Evolutionary conservation across 2,113 vertebrate genomes (phyloP).

Genomic region (Sinocyclocheilus rhinocerous): DNA sequence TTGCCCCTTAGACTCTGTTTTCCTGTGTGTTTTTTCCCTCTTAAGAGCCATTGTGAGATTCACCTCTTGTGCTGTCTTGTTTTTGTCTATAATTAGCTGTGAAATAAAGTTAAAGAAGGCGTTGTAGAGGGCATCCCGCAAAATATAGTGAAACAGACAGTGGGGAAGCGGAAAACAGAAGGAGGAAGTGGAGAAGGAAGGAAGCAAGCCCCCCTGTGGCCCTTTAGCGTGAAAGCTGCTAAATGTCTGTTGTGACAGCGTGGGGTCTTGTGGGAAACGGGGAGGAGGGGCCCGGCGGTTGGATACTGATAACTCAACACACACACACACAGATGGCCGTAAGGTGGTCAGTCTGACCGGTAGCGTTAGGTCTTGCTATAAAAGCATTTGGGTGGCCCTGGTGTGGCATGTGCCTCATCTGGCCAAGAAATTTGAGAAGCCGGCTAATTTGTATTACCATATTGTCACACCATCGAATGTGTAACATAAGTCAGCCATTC

Average conservation of each 20-base stretch:
- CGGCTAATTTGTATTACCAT: constrained; percentile 39
- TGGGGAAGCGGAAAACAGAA: constrained; percentile 57
- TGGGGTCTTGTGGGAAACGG: constrained; percentile 66
- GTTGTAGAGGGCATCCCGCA: constrained; percentile 46
- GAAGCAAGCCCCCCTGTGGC: constrained; percentile 68
- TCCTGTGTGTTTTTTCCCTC: constrained; percentile 36
- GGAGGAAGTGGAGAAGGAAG: constrained; percentile 53
- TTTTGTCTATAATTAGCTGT: constrained; percentile 68
- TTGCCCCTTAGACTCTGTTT: constrained; percentile 8
- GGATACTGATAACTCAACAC: constrained; percentile 9
- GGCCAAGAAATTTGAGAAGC: constrained; percentile 9
- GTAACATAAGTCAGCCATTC: constrained; percentile 47
- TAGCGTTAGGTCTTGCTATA: background rate
- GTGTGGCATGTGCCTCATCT: constrained; percentile 4
- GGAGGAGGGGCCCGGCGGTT: constrained; percentile 13
- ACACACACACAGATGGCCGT: constrained; percentile 39
- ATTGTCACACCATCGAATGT: constrained; percentile 24
- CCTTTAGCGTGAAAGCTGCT: constrained; percentile 72
- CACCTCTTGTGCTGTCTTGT: constrained; percentile 57
- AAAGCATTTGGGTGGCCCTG: constrained; percentile 34
- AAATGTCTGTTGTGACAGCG: constrained; percentile 78
- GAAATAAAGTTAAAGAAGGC: constrained; percentile 51
- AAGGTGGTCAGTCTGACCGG: constrained; percentile 23
- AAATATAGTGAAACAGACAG: constrained; percentile 21
- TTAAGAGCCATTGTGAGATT: constrained; percentile 40